Evolutionary conservation across 2,888 invertebrate species (phyloP), one percentile per base, ranked within the genome.

Genomic region (Torymus texanus): DNA sequence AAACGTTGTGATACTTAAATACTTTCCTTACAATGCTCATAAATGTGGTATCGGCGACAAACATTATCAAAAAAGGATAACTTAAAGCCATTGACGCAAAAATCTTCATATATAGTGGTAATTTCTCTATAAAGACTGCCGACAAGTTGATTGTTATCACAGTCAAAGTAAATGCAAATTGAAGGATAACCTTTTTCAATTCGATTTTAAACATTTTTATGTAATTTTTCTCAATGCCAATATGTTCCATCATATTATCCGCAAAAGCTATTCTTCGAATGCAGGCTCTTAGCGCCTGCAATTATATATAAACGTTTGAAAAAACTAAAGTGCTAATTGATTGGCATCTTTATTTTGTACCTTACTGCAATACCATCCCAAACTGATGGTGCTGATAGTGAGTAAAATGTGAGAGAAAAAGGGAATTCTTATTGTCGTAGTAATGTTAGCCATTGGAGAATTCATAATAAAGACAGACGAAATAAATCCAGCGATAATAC

Each of bases 11-110:
- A 41, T n/a, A 14, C n/a, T n/a, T n/a, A 24, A 24, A 58, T 59
- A 76, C 70, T 70, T 76, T 56, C 70, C 55, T 63, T 11, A 70
- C 16, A 55, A 70, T 56, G 21, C 63, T 63, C 24, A 58, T 51
- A 21, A 76, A 76, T 3, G 63, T 70, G 14, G 50, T n/a, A 18
- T 76, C 76, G 0, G 70, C 70, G 14, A 76, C 16, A 16, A 56
- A 63, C 24, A 63, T 50, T 21, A 76, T 10, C 4, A 76, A 8
- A 0, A 53, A 14, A 18, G 76, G 76, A 50, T 70, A 76, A n/a
- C 56, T 50, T 3, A 76, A 56, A 0, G 18, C 4, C 8, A 13
- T 68, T 67, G 16, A n/a, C 29, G 56, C 21, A 2, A 10, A 10
- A 18, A 61, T 16, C 2, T 55, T 58, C 8, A 8, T 41, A 41